These are phyloP conservation scores for Spongilla lacustris DNA, from an alignment of 37 sponge, comb jelly and placozoan species.

Conservation along the genomic window DNA sequence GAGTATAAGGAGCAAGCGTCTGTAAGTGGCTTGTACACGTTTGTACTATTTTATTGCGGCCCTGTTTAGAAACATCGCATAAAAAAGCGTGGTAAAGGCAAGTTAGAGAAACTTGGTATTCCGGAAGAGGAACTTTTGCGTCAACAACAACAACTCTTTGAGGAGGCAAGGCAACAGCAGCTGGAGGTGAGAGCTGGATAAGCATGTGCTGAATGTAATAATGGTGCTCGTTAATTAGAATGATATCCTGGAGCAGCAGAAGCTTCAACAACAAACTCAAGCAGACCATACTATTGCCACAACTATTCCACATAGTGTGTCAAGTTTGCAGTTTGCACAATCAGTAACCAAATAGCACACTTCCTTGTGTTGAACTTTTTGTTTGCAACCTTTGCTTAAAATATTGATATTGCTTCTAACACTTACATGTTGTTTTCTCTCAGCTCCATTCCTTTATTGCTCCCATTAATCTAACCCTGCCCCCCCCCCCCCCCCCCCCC, in stretches of 20 bases:
- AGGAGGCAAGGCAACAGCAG: constrained; percentile 83
- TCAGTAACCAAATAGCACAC: background rate
- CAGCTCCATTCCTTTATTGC: too few species aligned
- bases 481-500: too few species aligned
- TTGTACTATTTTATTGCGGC: background rate
- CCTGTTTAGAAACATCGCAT: constrained; percentile 61
- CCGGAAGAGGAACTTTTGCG: constrained; percentile 91
- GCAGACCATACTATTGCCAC: background rate
- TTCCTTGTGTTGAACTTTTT: too few species aligned
- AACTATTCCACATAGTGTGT: background rate
- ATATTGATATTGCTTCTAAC: too few species aligned
- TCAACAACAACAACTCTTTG: constrained; percentile 93
- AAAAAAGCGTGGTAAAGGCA: constrained; percentile 57
- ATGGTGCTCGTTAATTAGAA: constrained; percentile 26
- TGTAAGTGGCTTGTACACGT: constrained; percentile 32
- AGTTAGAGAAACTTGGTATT: constrained; percentile 80
- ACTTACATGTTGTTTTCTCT: too few species aligned
- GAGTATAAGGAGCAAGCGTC: constrained; percentile 90
- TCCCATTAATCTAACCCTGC: too few species aligned
- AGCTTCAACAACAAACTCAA: constrained; percentile 6
- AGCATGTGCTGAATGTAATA: background rate
- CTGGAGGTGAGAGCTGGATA: constrained; percentile 48
- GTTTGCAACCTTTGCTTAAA: too few species aligned
- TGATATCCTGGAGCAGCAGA: constrained; percentile 51
- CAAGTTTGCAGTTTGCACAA: background rate